Conservation (phyloP, 2,797 vertebrate species). For the Apogon hyalosoma region DNA sequence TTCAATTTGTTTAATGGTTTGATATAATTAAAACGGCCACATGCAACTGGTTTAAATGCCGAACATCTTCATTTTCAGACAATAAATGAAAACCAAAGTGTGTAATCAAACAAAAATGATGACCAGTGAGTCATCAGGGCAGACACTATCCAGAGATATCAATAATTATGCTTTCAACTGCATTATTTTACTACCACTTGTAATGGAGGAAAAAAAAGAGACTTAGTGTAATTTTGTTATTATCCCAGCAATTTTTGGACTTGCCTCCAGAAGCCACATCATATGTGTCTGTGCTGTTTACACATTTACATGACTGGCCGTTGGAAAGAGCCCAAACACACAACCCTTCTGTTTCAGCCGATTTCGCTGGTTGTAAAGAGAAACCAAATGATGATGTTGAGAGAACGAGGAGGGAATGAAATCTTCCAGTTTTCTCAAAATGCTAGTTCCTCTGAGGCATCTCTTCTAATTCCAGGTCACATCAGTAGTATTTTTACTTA, state of each 20-base stretch:
- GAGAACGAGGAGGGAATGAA: conserved; percentile 1
- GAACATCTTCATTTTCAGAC: conserved; percentile 20
- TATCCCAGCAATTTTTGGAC: neutral
- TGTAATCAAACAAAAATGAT: conserved; percentile 51
- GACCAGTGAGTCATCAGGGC: conserved; percentile 29
- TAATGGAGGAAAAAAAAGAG: neutral
- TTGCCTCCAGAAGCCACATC: neutral
- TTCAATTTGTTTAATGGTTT: conserved; percentile 49
- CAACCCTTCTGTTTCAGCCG: conserved; percentile 14
- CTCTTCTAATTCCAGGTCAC: conserved; percentile 16
- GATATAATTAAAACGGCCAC: conserved; percentile 42
- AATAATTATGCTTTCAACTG: conserved; percentile 37
- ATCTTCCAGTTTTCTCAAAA: neutral
- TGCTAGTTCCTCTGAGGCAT: neutral
- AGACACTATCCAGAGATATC: conserved; percentile 25
- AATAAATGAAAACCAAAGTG: conserved; percentile 43
- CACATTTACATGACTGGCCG: conserved; percentile 4
- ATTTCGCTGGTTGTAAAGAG: conserved; percentile 14
- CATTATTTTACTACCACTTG: conserved; percentile 22
- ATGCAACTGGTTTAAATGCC: conserved; percentile 19
- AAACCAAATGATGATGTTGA: conserved; percentile 22
- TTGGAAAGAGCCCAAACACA: conserved; percentile 1
- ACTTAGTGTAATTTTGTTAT: conserved; percentile 11
- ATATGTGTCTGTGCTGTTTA: neutral
- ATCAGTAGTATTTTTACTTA: conserved; percentile 22